These are phyloP conservation scores for Penaeus japonicus DNA, from an alignment of 1,140 invertebrate species.

Conservation along the genomic window DNA sequence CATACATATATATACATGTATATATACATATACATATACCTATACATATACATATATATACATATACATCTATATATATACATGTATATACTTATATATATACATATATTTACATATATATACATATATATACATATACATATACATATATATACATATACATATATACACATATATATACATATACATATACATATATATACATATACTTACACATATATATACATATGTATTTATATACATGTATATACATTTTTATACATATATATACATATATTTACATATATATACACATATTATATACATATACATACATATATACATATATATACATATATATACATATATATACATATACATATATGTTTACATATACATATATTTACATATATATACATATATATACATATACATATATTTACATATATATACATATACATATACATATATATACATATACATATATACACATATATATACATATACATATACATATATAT, in stretches of 20 bases:
- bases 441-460: neutral
- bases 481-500: neutral
- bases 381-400: neutral
- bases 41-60: too few species aligned
- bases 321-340: neutral
- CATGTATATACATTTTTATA: neutral
- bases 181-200: constrained; percentile 2
- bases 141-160: neutral
- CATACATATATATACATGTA: too few species aligned
- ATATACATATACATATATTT: neutral
- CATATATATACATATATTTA: neutral
- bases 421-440: neutral
- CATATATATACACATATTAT: neutral
- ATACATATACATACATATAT: neutral
- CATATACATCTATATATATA: too few species aligned
- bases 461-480: neutral
- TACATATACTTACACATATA: neutral
- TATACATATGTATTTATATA: neutral
- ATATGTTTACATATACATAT: neutral
- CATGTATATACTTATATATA: too few species aligned
- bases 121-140: neutral
- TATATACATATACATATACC: too few species aligned
- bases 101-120: neutral
- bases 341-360: neutral
- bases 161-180: neutral